Base-by-base conservation (phyloP, 2,113 vertebrate species). In the Aepyceros melampus region DNA sequence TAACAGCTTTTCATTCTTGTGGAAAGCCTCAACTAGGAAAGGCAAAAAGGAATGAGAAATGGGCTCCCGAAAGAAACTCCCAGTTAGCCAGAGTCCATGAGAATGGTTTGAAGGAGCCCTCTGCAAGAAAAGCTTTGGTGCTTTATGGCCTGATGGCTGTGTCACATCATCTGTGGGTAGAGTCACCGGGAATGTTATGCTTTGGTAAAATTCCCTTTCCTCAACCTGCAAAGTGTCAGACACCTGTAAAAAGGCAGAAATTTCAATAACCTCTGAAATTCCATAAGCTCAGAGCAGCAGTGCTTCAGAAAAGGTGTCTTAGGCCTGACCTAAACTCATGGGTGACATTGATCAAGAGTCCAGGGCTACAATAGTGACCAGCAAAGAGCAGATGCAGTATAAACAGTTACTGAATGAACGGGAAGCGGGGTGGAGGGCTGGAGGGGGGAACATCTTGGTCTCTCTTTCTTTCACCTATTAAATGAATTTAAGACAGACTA, bases 401-500 rank as follows among this genome's bases (percentile, higher is more conserved):
- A 25, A 87, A 51, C 15, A 36, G 21, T 7, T 29, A 27, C 2
- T 29, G 43, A 91, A 31, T 6, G 6, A 12, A 13, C 15, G 67
- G 36, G 67, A 40, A 25, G n/a, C 5, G 1, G n/a, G 67, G 10
- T 64, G 7, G 0, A 7, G 60, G 60, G 2, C n/a, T n/a, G 43
- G 43, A 43, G 12, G 81, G 19, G 21, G 7, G 10, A 12, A 27
- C 29, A 19, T 78, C 43, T 33, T 51, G 36, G 21, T 12, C 67
- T 51, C 56, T 88, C 86, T 76, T 91, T 87, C 27, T 81, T 91
- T 84, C 27, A 23, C 40, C 40, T 88, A 36, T 67, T 81, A 74
- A 56, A 31, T 51, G 45, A 84, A 53, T 6, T 10, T 36, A 84
- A 71, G 13, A 45, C 7, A 94, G 76, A 51, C 17, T 11, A n/a